Evolutionary conservation across 1,140 invertebrate species (phyloP).

Genomic region (Octopus sinensis): DNA sequence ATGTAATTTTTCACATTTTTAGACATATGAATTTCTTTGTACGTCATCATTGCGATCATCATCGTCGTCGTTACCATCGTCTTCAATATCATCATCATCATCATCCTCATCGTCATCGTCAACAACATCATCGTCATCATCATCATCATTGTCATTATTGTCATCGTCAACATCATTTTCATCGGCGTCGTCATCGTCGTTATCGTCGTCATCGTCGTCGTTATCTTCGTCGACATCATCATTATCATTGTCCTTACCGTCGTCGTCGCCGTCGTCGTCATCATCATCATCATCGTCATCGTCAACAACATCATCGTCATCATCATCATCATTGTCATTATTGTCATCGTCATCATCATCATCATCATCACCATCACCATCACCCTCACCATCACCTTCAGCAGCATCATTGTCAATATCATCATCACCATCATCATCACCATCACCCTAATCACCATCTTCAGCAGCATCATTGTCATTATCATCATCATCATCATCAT

Average conservation of each 20-base stretch:
- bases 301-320: no score
- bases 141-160: no score
- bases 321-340: not conserved
- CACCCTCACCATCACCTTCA: no score
- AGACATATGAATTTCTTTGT: no score
- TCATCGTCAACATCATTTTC: not conserved
- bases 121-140: no score
- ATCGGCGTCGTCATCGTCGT: not conserved
- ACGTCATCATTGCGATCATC: no score
- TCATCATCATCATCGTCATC: no score
- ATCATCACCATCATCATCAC: not conserved
- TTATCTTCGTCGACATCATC: constrained; percentile 3
- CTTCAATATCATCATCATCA: no score
- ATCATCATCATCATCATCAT: constrained; percentile 12
- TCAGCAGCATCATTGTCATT: constrained; percentile 4
- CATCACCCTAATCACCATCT: not conserved
- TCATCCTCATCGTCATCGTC: no score
- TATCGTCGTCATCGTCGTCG: not conserved
- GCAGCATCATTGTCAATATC: not conserved
- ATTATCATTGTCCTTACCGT: not conserved
- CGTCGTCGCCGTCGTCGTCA: not conserved
- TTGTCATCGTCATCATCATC: constrained; percentile 8
- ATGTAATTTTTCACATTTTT: no score
- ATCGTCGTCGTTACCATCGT: no score
- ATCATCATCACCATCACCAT: constrained; percentile 17